Evolutionary conservation across 2,113 vertebrate genomes (phyloP).

Genomic region (Falco punctatus): DNA sequence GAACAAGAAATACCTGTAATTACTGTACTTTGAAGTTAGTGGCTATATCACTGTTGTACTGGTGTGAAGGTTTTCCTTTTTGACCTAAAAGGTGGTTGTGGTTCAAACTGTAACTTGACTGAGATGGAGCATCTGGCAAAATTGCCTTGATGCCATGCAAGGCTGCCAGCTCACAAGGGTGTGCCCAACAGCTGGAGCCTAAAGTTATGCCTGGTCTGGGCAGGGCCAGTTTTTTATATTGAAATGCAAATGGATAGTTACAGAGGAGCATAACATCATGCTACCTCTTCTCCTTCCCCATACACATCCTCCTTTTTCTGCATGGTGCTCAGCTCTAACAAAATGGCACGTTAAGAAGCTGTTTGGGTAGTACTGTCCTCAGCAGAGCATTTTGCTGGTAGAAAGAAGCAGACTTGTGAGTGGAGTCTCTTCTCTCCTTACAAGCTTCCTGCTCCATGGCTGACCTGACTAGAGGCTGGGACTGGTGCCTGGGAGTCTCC

Average conservation of each 20-base stretch:
- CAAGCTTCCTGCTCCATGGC: background rate
- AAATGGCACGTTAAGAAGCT: background rate
- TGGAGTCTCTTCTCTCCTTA: background rate
- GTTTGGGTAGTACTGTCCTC: background rate
- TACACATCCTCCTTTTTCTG: background rate
- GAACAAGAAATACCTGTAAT: conserved; percentile 24
- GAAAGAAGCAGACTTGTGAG: background rate
- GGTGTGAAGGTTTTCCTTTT: background rate
- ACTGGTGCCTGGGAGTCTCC: background rate
- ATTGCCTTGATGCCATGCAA: background rate
- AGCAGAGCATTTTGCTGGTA: background rate
- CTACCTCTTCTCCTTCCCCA: background rate
- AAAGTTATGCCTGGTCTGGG: background rate
- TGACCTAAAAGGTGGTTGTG: background rate
- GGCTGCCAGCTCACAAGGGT: background rate
- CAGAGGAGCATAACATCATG: background rate
- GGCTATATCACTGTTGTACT: background rate
- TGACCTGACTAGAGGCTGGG: background rate
- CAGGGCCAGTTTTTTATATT: background rate
- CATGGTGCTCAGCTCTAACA: background rate
- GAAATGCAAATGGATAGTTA: background rate
- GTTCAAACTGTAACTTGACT: background rate
- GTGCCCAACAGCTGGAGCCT: background rate
- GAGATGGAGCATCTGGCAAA: background rate
- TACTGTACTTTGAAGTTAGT: background rate